Percentiles rank a stretch among this genome's conserved stretches.
These are phyloP conservation scores for Scaptomyza hsui DNA, from an alignment of 1,140 invertebrate genomes.

Conservation along the genomic window DNA sequence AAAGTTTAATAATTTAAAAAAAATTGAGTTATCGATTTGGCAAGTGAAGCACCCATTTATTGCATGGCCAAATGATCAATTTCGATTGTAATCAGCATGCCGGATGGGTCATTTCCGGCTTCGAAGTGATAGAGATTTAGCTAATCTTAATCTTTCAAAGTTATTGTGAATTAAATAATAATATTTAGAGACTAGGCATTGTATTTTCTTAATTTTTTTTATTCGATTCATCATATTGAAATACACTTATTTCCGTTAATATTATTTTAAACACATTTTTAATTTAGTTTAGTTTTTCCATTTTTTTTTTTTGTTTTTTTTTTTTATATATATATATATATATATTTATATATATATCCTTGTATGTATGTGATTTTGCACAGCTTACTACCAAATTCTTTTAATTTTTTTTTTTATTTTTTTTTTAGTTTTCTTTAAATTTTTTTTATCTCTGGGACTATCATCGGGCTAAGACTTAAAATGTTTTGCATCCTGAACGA, in stretches of 20 bases:
- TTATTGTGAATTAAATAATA: background rate
- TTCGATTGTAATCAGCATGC: too few species aligned
- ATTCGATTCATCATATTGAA: slow-evolving; percentile 72
- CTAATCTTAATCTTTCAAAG: background rate
- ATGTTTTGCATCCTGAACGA: slow-evolving; percentile 19
- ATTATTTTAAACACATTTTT: slow-evolving; percentile 74
- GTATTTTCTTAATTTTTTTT: slow-evolving; percentile 68
- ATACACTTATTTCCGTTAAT: slow-evolving; percentile 67
- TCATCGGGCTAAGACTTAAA: slow-evolving; percentile 28
- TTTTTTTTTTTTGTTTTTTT: slow-evolving; percentile 12
- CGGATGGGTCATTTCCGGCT: too few species aligned
- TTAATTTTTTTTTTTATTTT: slow-evolving; percentile 9
- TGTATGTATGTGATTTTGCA: slow-evolving; percentile 14
- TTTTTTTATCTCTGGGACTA: slow-evolving; percentile 12
- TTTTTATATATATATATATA: slow-evolving; percentile 4
- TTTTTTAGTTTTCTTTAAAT: slow-evolving; percentile 1
- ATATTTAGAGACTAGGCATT: slow-evolving; percentile 8
- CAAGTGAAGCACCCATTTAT: too few species aligned
- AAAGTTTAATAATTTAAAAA: too few species aligned
- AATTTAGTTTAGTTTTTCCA: slow-evolving; percentile 48
- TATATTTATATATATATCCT: slow-evolving; percentile 14
- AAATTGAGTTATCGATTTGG: too few species aligned
- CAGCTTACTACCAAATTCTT: slow-evolving; percentile 15
- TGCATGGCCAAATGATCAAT: too few species aligned
- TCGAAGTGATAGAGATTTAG: too few species aligned